Evolutionary conservation across 2,113 vertebrate species (phyloP).

Genomic region (Felis chaus): DNA sequence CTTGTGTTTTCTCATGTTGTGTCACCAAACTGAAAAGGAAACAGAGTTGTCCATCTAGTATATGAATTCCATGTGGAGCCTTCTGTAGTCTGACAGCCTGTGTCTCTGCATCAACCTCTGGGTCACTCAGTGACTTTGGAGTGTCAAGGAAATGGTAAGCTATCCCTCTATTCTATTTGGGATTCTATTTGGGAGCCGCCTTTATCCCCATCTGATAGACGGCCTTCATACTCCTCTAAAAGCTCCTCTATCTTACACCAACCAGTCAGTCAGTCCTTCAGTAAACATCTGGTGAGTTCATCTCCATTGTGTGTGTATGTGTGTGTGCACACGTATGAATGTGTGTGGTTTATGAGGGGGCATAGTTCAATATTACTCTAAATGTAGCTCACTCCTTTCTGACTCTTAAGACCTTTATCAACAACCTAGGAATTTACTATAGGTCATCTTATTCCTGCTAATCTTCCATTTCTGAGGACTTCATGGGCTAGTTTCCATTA

Average conservation of each 20-base stretch:
- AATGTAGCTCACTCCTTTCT: background rate
- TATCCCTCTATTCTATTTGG: background rate
- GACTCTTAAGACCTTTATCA: background rate
- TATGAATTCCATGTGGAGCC: background rate
- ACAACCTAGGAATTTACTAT: background rate
- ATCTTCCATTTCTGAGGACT: background rate
- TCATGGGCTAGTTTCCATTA: background rate
- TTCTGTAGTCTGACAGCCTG: background rate
- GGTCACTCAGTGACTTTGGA: background rate
- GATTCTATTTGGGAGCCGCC: background rate
- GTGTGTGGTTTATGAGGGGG: background rate
- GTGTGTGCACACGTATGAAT: background rate
- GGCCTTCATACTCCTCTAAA: background rate
- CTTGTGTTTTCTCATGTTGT: background rate
- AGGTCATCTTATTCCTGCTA: background rate
- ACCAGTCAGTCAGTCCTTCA: background rate
- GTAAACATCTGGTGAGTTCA: background rate
- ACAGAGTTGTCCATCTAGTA: background rate
- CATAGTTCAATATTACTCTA: background rate
- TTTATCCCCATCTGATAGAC: background rate
- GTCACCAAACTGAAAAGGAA: background rate
- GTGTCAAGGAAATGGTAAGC: background rate
- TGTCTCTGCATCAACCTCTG: background rate
- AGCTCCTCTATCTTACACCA: background rate
- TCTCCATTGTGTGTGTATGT: background rate